These are phyloP conservation scores for Pangasius djambal DNA, from an alignment of 2,797 vertebrate genomes.

Conservation along the genomic window DNA sequence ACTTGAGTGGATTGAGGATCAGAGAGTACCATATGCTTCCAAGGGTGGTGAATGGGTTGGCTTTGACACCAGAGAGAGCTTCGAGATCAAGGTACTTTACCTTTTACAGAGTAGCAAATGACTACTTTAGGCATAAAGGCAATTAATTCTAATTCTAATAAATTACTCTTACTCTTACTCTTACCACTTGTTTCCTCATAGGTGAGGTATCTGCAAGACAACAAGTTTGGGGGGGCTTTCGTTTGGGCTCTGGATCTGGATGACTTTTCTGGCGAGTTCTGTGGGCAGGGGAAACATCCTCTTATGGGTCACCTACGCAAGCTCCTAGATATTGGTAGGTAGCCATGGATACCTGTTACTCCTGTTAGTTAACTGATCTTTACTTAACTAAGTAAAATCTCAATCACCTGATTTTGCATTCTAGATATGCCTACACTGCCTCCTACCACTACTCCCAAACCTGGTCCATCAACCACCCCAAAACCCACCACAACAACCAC, in stretches of 20 bases:
- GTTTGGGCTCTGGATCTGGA: conserved; percentile 77
- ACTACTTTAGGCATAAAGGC: not conserved
- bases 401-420: not conserved
- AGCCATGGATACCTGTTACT: not conserved
- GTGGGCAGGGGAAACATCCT: conserved; percentile 69
- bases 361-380: not conserved
- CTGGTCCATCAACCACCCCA: conserved; percentile 30
- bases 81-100: conserved; percentile 76
- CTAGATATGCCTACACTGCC: conserved; percentile 47
- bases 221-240: conserved; percentile 73
- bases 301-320: conserved; percentile 68
- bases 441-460: conserved; percentile 54
- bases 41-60: conserved; percentile 83
- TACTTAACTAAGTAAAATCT: not conserved
- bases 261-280: conserved; percentile 74
- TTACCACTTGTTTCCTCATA: conserved; percentile 28
- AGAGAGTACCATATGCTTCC: conserved; percentile 82
- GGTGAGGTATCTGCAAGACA: conserved; percentile 70
- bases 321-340: conserved; percentile 65
- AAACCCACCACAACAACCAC: conserved; percentile 40
- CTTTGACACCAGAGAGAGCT: conserved; percentile 84
- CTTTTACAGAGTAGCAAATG: not conserved
- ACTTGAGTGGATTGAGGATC: conserved; percentile 76
- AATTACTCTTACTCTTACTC: not conserved
- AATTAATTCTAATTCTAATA: not conserved